phyloP scores from a whole-genome alignment of 2,797 vertebrate species.

The Pitangus sulphuratus region DNA sequence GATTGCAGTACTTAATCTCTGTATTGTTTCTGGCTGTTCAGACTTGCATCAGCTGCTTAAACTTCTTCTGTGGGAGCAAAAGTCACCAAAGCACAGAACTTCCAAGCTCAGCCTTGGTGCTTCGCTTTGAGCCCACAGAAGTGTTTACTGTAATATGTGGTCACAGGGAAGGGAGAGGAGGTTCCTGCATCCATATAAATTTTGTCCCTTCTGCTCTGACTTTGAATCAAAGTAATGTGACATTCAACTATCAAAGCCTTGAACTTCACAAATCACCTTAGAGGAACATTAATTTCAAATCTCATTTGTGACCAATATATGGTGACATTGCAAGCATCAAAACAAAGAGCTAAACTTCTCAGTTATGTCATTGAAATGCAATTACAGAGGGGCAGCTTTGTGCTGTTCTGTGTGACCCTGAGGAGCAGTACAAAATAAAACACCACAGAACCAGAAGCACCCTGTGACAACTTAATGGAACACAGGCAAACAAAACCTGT shows the following conservation, averaged over 20 bases:
- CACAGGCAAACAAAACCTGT: background rate
- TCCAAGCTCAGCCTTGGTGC: background rate
- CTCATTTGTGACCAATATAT: background rate
- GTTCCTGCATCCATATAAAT: background rate
- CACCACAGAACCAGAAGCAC: background rate
- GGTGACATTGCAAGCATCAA: background rate
- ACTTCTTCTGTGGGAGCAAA: background rate
- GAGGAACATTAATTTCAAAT: background rate
- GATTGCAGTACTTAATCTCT: background rate
- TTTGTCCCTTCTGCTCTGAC: background rate
- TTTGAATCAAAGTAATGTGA: background rate
- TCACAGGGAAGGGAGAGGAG: background rate
- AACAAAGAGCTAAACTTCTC: background rate
- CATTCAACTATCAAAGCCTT: background rate
- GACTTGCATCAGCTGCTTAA: background rate
- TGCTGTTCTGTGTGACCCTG: background rate
- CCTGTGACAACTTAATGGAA: conserved; percentile 13
- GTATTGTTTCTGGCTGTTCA: background rate
- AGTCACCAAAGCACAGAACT: background rate
- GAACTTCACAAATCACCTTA: background rate
- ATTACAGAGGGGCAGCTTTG: background rate
- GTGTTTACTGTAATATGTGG: background rate
- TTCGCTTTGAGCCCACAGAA: background rate
- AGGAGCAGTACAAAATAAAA: background rate
- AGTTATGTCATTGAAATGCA: background rate